Base-by-base conservation (phyloP, 2,797 vertebrate species). In the Chelonia mydas region DNA sequence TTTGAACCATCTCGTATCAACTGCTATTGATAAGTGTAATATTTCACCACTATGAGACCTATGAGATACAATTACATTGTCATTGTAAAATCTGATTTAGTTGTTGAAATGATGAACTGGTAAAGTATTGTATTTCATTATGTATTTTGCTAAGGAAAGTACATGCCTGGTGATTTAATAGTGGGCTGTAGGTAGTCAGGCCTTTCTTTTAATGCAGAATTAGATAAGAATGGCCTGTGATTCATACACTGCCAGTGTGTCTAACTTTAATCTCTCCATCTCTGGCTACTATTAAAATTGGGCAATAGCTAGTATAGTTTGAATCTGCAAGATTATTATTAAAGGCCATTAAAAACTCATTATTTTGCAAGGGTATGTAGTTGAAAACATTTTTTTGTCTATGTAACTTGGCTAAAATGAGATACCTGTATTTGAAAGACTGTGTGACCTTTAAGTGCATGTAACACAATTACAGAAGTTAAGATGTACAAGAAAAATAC, bases 51-150 rank as follows among this genome's bases (percentile, higher is more conserved):
- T 95, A 76, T 88, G 95, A 76, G 97, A 91, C 50, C 88, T 90
- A 95, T 96, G 92, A 97, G 85, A 96, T 81, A 65, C 97, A 98
- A 97, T 95, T 91, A 55, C 87, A 92, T 97, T 96, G 96, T 91
- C 84, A 83, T 68, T 93, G 68, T 79, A 96, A 95, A 97, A 95
- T 90, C 93, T 93, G 91, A 97, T 97, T 97, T 95, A 94, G 72
- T 54, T 96, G 59, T 95, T 95, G 96, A 95, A 97, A 88, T 95
- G 77, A 95, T 92, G 94, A 97, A 90, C 93, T 95, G 61, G 59
- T 93, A 82, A 95, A 23, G 74, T 27, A 88, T 50, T 97, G 82
- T 91, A 90, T 96, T 96, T 96, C 90, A 81, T 92, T 92, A 91
- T 85, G 77, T 47, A 68, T 90, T 84, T 89, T 96, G 89, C 82